Evolutionary conservation across 2,113 vertebrate genomes (phyloP).

Genomic region (Fukomys damarensis): DNA sequence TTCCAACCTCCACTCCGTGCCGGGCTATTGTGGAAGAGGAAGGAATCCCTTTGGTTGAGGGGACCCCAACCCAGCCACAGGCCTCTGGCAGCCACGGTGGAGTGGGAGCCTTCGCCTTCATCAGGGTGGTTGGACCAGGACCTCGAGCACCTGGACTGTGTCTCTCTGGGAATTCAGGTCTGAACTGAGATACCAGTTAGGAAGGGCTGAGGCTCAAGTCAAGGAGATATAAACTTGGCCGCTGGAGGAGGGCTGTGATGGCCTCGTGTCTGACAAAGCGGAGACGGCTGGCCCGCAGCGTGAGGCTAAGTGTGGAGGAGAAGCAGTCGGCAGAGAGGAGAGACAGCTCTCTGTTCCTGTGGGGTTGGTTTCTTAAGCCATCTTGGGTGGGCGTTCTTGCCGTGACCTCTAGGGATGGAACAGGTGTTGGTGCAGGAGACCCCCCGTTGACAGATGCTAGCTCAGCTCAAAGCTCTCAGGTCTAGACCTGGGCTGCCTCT

Average conservation of each 20-base stretch:
- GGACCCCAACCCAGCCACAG: background rate
- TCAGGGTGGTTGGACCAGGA: background rate
- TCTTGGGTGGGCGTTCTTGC: background rate
- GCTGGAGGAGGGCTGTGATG: background rate
- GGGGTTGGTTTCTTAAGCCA: background rate
- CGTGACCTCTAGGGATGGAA: background rate
- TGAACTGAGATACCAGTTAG: background rate
- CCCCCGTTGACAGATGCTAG: no score
- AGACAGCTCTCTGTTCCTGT: background rate
- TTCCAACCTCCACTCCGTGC: background rate
- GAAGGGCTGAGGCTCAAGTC: background rate
- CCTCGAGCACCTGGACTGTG: background rate
- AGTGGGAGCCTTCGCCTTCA: background rate
- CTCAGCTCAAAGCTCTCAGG: background rate
- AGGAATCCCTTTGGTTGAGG: background rate
- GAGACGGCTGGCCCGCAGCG: background rate
- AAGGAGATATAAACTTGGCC: background rate
- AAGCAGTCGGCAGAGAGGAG: background rate
- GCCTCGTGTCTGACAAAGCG: background rate
- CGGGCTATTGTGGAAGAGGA: background rate
- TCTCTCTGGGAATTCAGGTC: background rate
- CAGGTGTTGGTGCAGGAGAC: background rate
- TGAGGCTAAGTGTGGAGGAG: background rate
- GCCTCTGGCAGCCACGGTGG: background rate
- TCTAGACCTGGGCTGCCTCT: background rate